Evolutionary conservation across 1,140 invertebrate genomes (phyloP).

Genomic region (Ooceraea biroi): DNA sequence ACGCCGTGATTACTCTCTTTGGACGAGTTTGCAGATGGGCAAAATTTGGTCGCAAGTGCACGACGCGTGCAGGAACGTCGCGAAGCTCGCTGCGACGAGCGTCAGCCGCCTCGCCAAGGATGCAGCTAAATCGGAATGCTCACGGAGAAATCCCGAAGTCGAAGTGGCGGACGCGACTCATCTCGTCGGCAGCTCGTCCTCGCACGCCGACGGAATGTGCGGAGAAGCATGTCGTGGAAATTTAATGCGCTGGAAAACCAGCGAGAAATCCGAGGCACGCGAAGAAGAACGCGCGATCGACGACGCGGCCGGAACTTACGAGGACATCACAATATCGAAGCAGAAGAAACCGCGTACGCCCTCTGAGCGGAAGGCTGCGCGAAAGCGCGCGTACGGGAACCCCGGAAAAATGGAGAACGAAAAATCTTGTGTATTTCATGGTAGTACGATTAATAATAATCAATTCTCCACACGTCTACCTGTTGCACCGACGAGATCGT

Average conservation of each 20-base stretch:
- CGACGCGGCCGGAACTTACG: constrained; percentile 1
- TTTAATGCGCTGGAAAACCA: constrained; percentile 14
- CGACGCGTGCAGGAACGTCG: constrained; percentile 56
- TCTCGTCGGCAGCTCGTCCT: constrained; percentile 12
- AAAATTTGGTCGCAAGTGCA: constrained; percentile 66
- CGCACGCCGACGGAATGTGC: constrained; percentile 27
- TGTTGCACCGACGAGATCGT: constrained; percentile 41
- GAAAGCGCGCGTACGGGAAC: background rate
- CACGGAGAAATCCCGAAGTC: constrained; percentile 36
- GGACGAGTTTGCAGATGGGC: constrained; percentile 50
- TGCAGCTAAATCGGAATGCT: constrained; percentile 41
- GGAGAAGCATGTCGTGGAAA: constrained; percentile 36
- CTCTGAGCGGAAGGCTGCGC: background rate
- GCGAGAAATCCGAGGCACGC: background rate
- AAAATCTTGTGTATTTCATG: constrained; percentile 6
- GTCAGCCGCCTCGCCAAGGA: constrained; percentile 54
- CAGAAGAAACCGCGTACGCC: background rate
- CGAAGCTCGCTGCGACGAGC: constrained; percentile 35
- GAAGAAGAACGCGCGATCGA: constrained; percentile 17
- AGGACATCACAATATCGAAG: background rate
- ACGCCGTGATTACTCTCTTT: constrained; percentile 57
- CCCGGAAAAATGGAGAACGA: background rate
- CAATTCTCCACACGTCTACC: constrained; percentile 36
- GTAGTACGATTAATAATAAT: constrained; percentile 48
- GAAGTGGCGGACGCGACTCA: constrained; percentile 43